Percentiles rank a stretch among this genome's conserved stretches.
phyloP scores from a whole-genome alignment of 2,888 invertebrate genomes.

The Pseudoips prasinana region DNA sequence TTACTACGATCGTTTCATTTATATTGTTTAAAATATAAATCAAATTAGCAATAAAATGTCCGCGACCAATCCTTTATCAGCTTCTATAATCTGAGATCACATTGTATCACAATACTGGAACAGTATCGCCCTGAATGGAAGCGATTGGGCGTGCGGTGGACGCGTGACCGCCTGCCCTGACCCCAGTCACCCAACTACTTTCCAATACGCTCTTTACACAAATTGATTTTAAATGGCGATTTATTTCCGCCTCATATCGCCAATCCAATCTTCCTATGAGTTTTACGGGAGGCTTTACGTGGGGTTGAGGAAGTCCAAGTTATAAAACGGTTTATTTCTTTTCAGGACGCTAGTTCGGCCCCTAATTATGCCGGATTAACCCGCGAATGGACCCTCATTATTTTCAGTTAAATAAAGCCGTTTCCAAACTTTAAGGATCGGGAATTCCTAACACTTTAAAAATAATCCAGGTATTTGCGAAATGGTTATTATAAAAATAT shows the following conservation, averaged over 20 bases:
- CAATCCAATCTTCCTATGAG: conserved; percentile 78
- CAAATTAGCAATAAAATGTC: conserved; percentile 35
- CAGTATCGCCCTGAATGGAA: conserved; percentile 34
- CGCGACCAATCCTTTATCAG: conserved; percentile 30
- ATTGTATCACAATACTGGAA: conserved; percentile 40
- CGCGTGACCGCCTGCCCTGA: conserved; percentile 44
- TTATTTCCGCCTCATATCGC: conserved; percentile 81
- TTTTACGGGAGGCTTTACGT: conserved; percentile 76
- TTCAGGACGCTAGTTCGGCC: conserved; percentile 58
- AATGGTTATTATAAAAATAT: too few relatives aligned
- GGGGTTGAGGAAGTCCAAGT: conserved; percentile 75
- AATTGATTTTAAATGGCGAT: conserved; percentile 82
- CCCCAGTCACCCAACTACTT: conserved; percentile 64
- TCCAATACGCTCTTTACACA: conserved; percentile 74
- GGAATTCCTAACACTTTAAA: too few relatives aligned
- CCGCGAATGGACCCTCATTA: conserved; percentile 53
- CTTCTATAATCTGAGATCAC: conserved; percentile 29
- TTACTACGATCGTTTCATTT: too few relatives aligned
- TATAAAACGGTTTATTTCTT: conserved; percentile 81
- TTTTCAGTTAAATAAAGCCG: conserved; percentile 27
- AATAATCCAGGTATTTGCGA: too few relatives aligned
- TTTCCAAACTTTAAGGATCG: conserved; percentile 26
- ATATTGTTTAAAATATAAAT: too few relatives aligned
- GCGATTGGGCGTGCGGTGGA: conserved; percentile 30
- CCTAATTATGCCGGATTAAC: conserved; percentile 67